A percentile compares a stretch with the other conserved stretches of the same genome.
Conservation (phyloP, 2,888 invertebrate species). For the Apoda limacodes region DNA sequence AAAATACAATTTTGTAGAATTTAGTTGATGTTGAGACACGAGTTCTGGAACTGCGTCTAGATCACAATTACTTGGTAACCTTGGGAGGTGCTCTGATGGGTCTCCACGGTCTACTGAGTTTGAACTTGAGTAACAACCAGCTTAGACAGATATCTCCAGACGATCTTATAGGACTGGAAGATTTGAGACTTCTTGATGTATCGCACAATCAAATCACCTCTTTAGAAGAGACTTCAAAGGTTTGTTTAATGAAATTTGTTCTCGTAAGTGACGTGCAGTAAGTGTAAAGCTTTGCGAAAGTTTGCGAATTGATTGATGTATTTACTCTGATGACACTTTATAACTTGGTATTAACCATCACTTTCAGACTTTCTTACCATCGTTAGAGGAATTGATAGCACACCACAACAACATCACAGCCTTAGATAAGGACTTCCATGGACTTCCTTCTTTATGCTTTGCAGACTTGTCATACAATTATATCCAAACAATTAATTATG, state of each 20-base stretch:
- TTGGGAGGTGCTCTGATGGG: constrained; percentile 83
- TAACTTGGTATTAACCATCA: constrained; percentile 13
- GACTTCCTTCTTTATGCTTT: constrained; percentile 82
- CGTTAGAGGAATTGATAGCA: constrained; percentile 80
- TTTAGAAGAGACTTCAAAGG: constrained; percentile 86
- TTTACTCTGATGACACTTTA: not conserved
- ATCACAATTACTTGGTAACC: constrained; percentile 78
- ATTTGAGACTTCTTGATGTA: constrained; percentile 79
- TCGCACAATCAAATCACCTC: constrained; percentile 82
- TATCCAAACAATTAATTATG: constrained; percentile 78
- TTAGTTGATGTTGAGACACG: constrained; percentile 81
- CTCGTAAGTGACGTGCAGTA: too few relatives aligned
- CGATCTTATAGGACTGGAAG: constrained; percentile 82
- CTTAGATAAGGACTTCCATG: constrained; percentile 85
- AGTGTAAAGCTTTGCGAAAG: too few relatives aligned
- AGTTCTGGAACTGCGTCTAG: constrained; percentile 77
- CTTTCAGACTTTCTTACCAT: constrained; percentile 81
- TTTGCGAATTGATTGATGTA: too few relatives aligned
- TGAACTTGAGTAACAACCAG: constrained; percentile 82
- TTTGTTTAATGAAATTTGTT: too few relatives aligned
- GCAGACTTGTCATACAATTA: constrained; percentile 84
- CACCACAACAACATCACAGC: constrained; percentile 81
- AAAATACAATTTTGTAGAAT: constrained; percentile 75
- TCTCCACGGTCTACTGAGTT: constrained; percentile 75
- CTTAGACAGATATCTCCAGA: constrained; percentile 80